Base-by-base conservation (phyloP, 2,888 invertebrate species). In the Rotaria macrura region DNA sequence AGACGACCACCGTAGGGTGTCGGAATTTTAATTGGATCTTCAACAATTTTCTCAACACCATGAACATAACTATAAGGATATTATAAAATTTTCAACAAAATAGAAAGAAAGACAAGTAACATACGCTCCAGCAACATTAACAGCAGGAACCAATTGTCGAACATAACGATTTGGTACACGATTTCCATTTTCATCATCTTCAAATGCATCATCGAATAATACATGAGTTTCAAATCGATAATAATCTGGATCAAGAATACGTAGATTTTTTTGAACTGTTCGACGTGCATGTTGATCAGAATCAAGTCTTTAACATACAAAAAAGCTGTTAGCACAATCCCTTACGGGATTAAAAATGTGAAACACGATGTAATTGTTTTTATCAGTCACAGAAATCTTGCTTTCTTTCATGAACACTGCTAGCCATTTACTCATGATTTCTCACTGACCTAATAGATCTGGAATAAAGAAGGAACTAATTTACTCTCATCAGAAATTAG, bases 1-100 rank as follows among this genome's bases (percentile, higher is more conserved):
- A 98, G 92, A 87, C 96, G 93, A 85, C 97, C 97, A 43, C 97
- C 97, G 88, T 97, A 97, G 0, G 97, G 97, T 0, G 97, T 95
- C 0, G 95, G 95, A 87, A 93, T 94, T 91, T 95, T 97, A 90
- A 95, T 95, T 14, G 97, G 96, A 9, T 88, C 87, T 5, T 86
- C 84, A 1, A 86, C 84, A 79, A 52, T 49, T 74, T 74, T 86
- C 55, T 86, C 86, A 3, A 86, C 84, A 49, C 86, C 86, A 57
- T 86, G 86, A 6, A 86, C 84, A 84, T 85, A 85, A 23, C 40
- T 40, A 40, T 20, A 65, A 17, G 12, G 14, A 49, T 49, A 1
- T 49, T 49, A 49, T 49, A 17, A 49, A 29, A 79, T 79, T 65
- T 65, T 34, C 12, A 65, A 65, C 2, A 55, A 20, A 55, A n/a